Percentiles rank a stretch among this genome's conserved stretches.
phyloP scores from a whole-genome alignment of 2,113 vertebrate genomes.

The Alosa alosa region DNA sequence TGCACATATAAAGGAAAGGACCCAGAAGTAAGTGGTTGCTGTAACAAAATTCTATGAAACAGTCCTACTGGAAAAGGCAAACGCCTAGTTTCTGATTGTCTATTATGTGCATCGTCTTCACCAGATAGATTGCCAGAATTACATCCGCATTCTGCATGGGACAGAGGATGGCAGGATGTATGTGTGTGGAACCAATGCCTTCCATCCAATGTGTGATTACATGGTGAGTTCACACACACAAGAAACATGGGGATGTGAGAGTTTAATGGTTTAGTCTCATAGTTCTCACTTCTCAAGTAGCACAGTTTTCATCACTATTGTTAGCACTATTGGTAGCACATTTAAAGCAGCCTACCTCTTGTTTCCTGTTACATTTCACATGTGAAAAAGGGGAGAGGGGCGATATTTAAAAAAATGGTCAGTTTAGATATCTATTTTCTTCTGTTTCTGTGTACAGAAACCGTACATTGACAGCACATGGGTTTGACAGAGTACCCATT shows the following conservation, averaged over 20 bases:
- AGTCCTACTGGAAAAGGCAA: not conserved
- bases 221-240: constrained; percentile 65
- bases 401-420: too few relatives aligned
- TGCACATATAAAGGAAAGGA: constrained; percentile 71
- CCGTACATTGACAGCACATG: not conserved
- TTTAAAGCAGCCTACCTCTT: not conserved
- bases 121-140: constrained; percentile 76
- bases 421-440: not conserved
- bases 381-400: too few relatives aligned
- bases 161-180: constrained; percentile 63
- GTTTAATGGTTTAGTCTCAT: not conserved
- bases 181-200: constrained; percentile 78
- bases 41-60: too few relatives aligned
- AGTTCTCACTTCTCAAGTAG: not conserved
- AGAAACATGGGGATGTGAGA: not conserved
- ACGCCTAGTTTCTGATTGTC: not conserved
- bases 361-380: not conserved
- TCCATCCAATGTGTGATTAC: constrained; percentile 69
- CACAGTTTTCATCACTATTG: not conserved
- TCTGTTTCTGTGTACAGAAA: not conserved
- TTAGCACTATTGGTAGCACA: not conserved
- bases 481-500: not conserved
- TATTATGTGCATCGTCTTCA: not conserved
- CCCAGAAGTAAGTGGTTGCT: constrained; percentile 55
- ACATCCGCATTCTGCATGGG: constrained; percentile 71